Conservation (phyloP, 1,140 invertebrate species). For the Leucophenga varia region DNA sequence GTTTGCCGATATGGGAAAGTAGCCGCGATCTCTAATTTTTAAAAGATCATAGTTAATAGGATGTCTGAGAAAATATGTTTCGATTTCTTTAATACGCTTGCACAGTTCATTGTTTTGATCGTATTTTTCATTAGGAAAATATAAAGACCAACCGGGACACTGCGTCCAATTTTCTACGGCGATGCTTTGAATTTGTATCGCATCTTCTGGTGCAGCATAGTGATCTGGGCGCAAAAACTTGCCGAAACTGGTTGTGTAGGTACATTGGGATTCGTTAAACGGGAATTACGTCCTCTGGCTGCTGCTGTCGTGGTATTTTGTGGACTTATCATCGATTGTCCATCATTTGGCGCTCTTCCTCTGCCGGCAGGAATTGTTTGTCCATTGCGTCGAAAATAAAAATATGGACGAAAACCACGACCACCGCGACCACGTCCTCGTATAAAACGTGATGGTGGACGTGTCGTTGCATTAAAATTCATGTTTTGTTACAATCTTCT, state of each 20-base stretch:
- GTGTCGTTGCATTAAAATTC: conserved; percentile 16
- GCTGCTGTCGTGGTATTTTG: background rate
- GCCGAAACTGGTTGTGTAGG: conserved; percentile 16
- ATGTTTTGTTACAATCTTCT: too few relatives aligned
- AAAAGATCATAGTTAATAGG: conserved; percentile 50
- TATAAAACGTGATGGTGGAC: conserved; percentile 28
- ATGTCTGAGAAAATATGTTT: conserved; percentile 48
- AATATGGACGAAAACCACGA: conserved; percentile 36
- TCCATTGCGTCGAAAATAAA: conserved; percentile 45
- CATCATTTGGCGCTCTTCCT: background rate
- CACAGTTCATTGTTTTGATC: conserved; percentile 47
- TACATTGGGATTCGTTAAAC: background rate
- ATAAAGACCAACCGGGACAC: conserved; percentile 66
- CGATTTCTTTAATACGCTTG: conserved; percentile 56
- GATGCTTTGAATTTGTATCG: conserved; percentile 25
- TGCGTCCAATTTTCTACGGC: conserved; percentile 39
- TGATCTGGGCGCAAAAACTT: conserved; percentile 33
- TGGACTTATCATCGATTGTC: background rate
- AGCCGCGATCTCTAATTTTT: conserved; percentile 58
- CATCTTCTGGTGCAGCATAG: conserved; percentile 43
- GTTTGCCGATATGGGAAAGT: conserved; percentile 57
- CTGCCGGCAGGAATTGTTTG: conserved; percentile 37
- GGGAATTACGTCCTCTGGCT: conserved; percentile 30
- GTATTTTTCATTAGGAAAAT: conserved; percentile 62
- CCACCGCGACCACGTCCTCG: conserved; percentile 36